phyloP scores from a whole-genome alignment of 1,140 invertebrate genomes.

The Scaptomyza graminum region DNA sequence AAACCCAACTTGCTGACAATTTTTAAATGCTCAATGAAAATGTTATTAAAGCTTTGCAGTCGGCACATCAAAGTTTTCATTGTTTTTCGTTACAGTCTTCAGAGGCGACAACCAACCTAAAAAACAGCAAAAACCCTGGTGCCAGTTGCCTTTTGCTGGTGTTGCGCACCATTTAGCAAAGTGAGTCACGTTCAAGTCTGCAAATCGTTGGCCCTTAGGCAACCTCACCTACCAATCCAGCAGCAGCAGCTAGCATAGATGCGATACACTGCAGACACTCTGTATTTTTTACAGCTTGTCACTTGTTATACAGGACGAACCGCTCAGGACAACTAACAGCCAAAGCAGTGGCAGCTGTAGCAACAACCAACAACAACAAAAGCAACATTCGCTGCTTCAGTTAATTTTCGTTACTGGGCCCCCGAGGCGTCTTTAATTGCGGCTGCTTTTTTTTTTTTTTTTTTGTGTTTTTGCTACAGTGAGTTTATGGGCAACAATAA shows the following conservation, averaged over 20 bases:
- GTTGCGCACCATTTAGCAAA: slow-evolving; percentile 78
- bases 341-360: neutral
- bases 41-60: slow-evolving; percentile 55
- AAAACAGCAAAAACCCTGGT: neutral
- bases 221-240: slow-evolving; percentile 23
- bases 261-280: slow-evolving; percentile 55
- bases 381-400: slow-evolving; percentile 42
- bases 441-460: slow-evolving; percentile 48
- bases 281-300: slow-evolving; percentile 79
- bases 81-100: slow-evolving; percentile 61
- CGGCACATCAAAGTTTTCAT: slow-evolving; percentile 76
- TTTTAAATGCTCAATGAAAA: slow-evolving; percentile 18
- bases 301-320: slow-evolving; percentile 57
- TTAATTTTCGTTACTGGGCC: slow-evolving; percentile 77
- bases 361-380: neutral
- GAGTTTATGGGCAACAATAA: slow-evolving; percentile 74
- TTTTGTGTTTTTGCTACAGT: slow-evolving; percentile 28
- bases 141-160: slow-evolving; percentile 28
- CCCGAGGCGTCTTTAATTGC: slow-evolving; percentile 78
- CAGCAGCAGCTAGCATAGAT: slow-evolving; percentile 29
- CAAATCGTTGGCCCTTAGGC: slow-evolving; percentile 72
- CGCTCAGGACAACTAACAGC: slow-evolving; percentile 5
- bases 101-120: slow-evolving; percentile 41
- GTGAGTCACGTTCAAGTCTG: slow-evolving; percentile 79
- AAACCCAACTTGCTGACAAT: slow-evolving; percentile 16